Percentiles rank a stretch among this genome's conserved stretches.
phyloP scores from a whole-genome alignment of 2,888 invertebrate genomes.

The Syrista parreyssii region DNA sequence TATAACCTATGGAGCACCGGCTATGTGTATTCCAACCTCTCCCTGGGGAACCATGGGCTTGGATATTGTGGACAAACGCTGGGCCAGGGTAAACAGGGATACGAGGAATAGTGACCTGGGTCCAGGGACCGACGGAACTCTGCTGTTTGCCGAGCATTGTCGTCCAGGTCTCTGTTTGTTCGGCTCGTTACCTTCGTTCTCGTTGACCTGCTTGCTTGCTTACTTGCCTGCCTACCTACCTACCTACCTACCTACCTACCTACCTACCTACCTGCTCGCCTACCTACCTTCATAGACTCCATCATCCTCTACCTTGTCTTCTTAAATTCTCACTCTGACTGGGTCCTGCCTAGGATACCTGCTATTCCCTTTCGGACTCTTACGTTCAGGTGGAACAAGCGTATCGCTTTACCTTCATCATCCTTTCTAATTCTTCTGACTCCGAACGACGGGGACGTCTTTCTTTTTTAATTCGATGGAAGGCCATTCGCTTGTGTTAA shows the following conservation, averaged over 20 bases:
- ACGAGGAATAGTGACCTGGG: slow-evolving; percentile 31
- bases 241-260: too few relatives aligned
- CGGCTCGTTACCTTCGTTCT: slow-evolving; percentile 27
- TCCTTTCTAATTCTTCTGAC: neutral
- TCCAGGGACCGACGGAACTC: slow-evolving; percentile 21
- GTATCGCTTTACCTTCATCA: neutral
- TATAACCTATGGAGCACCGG: neutral
- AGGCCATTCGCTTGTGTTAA: neutral
- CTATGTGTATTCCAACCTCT: neutral
- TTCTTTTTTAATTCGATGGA: neutral
- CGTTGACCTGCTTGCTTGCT: neutral
- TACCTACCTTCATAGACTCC: neutral
- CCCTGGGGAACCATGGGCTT: neutral
- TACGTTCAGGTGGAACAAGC: neutral
- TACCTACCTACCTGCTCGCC: too few relatives aligned
- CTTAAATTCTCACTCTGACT: neutral
- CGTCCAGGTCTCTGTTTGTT: slow-evolving; percentile 27
- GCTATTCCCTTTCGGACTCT: neutral
- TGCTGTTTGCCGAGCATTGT: slow-evolving; percentile 38
- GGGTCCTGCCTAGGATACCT: neutral
- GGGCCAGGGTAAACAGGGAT: slow-evolving; percentile 20
- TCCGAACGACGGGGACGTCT: neutral
- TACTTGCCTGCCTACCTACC: neutral
- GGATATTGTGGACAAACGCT: slow-evolving; percentile 12
- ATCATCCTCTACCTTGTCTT: neutral